Base-by-base conservation (phyloP, 2,888 invertebrate genomes). In the Chalcosyrphus nemorum region DNA sequence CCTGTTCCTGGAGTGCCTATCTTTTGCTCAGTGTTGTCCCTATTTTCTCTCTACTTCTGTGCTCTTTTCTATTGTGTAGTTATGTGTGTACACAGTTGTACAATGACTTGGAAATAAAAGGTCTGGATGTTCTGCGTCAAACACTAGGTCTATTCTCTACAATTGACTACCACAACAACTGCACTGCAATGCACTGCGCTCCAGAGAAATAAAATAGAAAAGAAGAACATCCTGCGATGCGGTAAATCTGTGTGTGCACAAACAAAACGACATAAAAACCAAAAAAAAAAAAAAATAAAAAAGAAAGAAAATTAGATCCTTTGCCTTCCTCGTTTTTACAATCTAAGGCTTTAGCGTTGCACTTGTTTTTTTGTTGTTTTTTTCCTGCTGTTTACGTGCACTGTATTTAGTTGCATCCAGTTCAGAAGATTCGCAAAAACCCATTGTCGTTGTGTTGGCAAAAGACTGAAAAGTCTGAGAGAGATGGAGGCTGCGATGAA, bases 111-210 rank as follows among this genome's bases (percentile, higher is more conserved):
- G 70, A 80, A 84, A 84, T 75, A 84, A 84, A 84, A 70, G 75
- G 70, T 84, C 80, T 84, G 80, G 74, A 80, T 80, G 84, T 80
- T 84, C 80, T 84, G 84, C 84, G 63, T 80, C 84, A 84, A 84
- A 80, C 70, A 80, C 50, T 70, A 70, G 68, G 74, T 80, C 80
- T 80, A 63, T 82, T 84, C 80, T 80, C 57, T 59, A 56, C 74
- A 84, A 80, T 70, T 80, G 80, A 84, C 80, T 84, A 84, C 61
- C 71, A 68, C 74, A 29, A 68, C 74, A 29, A 54, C 61, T 32
- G 54, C 11, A 68, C 52, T 61, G 68, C 68, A 70, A 63, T 63
- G 78, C 56, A 78, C 50, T 80, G 80, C 84, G 74, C 59, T 59
- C 74, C 68, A 68, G 32, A 68, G 61, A 59, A n/a, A n/a, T n/a